Evolutionary conservation across 2,797 vertebrate species (phyloP).

Genomic region (Neosalanx taihuensis): DNA sequence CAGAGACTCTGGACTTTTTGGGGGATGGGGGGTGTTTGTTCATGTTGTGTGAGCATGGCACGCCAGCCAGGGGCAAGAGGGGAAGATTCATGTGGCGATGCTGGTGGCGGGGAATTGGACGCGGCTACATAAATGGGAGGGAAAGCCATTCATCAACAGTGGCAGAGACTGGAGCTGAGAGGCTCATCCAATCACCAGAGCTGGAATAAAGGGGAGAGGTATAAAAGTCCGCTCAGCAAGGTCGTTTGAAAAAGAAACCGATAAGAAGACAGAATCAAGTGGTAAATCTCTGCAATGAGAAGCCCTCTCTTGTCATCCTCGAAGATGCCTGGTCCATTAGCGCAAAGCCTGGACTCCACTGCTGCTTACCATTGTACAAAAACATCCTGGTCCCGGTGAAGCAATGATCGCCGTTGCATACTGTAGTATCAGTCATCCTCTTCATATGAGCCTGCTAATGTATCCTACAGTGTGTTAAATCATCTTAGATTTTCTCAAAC

Average conservation of each 20-base stretch:
- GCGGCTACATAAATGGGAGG: slow-evolving; percentile 50
- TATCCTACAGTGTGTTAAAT: too few relatives aligned
- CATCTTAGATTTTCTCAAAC: too few relatives aligned
- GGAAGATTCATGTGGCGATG: slow-evolving; percentile 44
- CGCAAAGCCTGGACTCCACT: slow-evolving; percentile 11
- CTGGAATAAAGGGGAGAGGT: slow-evolving; percentile 58
- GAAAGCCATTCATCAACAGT: slow-evolving; percentile 67
- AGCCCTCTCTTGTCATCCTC: slow-evolving; percentile 46
- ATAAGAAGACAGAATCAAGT: slow-evolving; percentile 64
- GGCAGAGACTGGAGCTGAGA: slow-evolving; percentile 63
- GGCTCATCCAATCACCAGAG: slow-evolving; percentile 59
- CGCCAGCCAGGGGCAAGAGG: slow-evolving; percentile 26
- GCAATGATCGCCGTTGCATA: too few relatives aligned
- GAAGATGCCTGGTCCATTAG: slow-evolving; percentile 62
- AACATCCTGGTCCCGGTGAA: not conserved
- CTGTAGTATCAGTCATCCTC: too few relatives aligned
- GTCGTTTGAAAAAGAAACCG: slow-evolving; percentile 67
- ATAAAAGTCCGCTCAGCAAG: slow-evolving; percentile 65
- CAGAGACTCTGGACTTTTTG: slow-evolving; percentile 9
- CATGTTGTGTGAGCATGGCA: slow-evolving; percentile 11
- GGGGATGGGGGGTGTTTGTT: slow-evolving; percentile 9
- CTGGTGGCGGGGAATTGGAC: slow-evolving; percentile 39
- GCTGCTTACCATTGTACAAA: not conserved
- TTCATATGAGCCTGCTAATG: too few relatives aligned
- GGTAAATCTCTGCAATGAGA: slow-evolving; percentile 49